Evolutionary conservation across 2,113 vertebrate genomes (phyloP), one percentile per base, ranked within the genome.

Genomic region (Mastomys coucha): DNA sequence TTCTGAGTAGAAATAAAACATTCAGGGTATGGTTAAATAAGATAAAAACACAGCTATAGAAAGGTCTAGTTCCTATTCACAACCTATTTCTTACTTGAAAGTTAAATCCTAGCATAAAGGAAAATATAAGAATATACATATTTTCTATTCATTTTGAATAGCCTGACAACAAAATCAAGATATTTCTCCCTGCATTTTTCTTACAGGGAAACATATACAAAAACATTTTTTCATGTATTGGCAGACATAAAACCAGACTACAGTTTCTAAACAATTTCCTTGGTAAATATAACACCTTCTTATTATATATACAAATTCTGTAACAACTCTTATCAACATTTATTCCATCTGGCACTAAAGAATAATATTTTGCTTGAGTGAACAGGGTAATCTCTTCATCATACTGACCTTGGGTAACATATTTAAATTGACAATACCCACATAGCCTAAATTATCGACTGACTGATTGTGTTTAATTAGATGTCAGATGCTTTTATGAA

Each of bases 241-340:
- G n/a, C 9, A 51, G 13, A 89, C 22, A 58, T 91, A 84, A 56
- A 76, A 88, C 72, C 5, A 65, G 24, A 65, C 11, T 26, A 33
- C 12, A 75, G n/a, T 89, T 93, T 89, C 42, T 86, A 94, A 96
- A 77, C 67, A 97, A 70, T 82, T 93, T 95, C 1, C 56, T 76
- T 36, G 2, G n/a, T 77, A 93, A 96, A 87, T 58, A 51, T 75
- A 96, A 90, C 86, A 82, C 65, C 19, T 7, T 13, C 75, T 86
- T 87, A 16, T 39, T 81, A 60, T 84, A 78, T 51, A 31, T 56
- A 65, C 1, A 94, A 56, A 88, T 81, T 94, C 49, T 72, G 13
- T 77, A 91, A 88, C 22, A 82, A 94, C 28, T 87, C 91, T 86
- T 85, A 58, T 92, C 31, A 94, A 69, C 39, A 70, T 92, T 31